Evolutionary conservation across 2,797 vertebrate genomes (phyloP).

Genomic region (Tiaroga cobitis): DNA sequence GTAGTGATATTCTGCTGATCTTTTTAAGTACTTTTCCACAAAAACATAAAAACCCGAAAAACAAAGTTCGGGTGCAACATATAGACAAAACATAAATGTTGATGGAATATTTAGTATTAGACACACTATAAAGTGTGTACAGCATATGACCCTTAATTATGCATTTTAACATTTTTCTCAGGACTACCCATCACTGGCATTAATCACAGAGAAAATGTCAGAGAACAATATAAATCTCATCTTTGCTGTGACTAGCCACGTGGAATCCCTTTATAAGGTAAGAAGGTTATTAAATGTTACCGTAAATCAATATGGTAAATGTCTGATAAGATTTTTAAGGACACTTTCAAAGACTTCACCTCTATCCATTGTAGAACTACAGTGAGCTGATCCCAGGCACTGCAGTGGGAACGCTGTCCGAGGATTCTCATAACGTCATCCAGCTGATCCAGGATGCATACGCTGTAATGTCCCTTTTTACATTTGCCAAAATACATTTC

Average conservation of each 20-base stretch:
- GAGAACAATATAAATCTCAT: slow-evolving; percentile 98
- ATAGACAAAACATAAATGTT: not conserved
- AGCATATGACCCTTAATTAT: not conserved
- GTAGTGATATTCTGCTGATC: slow-evolving; percentile 66
- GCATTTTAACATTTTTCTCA: slow-evolving; percentile 58
- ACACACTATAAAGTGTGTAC: not conserved
- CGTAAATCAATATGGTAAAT: not conserved
- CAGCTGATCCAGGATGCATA: slow-evolving; percentile 95
- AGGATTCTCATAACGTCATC: slow-evolving; percentile 91
- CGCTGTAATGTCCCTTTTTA: slow-evolving; percentile 75
- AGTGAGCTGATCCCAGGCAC: slow-evolving; percentile 97
- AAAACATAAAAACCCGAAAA: not conserved
- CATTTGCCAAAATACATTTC: not conserved
- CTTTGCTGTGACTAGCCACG: slow-evolving; percentile 90
- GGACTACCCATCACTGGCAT: slow-evolving; percentile 96
- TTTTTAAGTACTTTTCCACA: not conserved
- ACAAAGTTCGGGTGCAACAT: not conserved
- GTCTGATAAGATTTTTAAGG: not conserved
- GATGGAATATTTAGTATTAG: not conserved
- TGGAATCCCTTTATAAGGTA: slow-evolving; percentile 92
- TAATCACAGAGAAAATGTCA: slow-evolving; percentile 96
- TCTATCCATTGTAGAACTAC: slow-evolving; percentile 84
- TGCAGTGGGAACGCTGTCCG: slow-evolving; percentile 88
- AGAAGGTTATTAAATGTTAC: slow-evolving; percentile 26
- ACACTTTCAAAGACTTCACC: not conserved